Conservation (phyloP, 2,888 invertebrate genomes). For the Girardia tigrina region DNA sequence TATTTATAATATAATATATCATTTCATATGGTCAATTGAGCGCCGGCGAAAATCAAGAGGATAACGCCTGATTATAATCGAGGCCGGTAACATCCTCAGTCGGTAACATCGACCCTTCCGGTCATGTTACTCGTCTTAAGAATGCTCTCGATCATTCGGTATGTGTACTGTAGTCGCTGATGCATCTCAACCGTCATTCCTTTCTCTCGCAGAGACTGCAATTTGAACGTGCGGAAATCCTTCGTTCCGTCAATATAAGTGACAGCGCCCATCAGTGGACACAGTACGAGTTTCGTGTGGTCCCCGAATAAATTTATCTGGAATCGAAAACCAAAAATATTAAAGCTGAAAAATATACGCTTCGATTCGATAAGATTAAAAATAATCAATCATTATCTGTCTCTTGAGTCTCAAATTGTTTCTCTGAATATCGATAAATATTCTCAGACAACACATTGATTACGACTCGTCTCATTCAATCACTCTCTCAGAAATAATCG, state of each 20-base stretch:
- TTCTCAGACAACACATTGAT: too few relatives aligned
- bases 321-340: slow-evolving; percentile 54
- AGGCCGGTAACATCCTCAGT: too few relatives aligned
- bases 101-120: not conserved
- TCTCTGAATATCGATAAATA: too few relatives aligned
- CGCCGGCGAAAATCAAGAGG: too few relatives aligned
- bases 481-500: too few relatives aligned
- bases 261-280: slow-evolving; percentile 89
- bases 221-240: slow-evolving; percentile 71
- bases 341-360: not conserved
- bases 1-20: too few relatives aligned
- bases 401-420: too few relatives aligned
- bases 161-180: not conserved
- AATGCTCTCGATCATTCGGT: not conserved
- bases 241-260: slow-evolving; percentile 84
- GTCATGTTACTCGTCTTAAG: not conserved
- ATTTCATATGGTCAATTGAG: too few relatives aligned
- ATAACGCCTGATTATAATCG: too few relatives aligned
- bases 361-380: too few relatives aligned
- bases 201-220: not conserved
- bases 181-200: not conserved
- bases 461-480: too few relatives aligned
- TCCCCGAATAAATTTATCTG: slow-evolving; percentile 86
- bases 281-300: slow-evolving; percentile 91
- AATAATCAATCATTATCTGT: too few relatives aligned